Base-by-base conservation (phyloP, 2,888 invertebrate species). In the Drosophila putrida region DNA sequence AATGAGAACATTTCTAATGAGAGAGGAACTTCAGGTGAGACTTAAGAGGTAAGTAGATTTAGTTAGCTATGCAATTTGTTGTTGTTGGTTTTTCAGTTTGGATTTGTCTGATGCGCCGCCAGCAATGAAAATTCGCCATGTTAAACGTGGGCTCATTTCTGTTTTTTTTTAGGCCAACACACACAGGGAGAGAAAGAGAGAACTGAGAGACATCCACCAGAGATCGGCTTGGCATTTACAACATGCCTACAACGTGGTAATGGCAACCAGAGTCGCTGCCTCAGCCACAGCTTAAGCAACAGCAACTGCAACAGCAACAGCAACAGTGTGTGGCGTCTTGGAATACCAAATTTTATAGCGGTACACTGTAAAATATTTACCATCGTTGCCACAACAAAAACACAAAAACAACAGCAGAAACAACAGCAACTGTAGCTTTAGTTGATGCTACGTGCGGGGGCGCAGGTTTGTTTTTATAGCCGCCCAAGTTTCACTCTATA, bases 181-280 rank as follows among this genome's bases (percentile, higher is more conserved):
- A 71, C 67, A 75, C 20, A 59, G 15, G 38, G 10, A 33, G 35
- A 49, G 35, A 41, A 49, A 44, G 44, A 49, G 58, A 70, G 41
- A 15, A 31, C 20, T 35, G 35, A 31, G 53, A 27, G 51, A 20
- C 20, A 20, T 20, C 76, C 71, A 75, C 35, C 72, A 71, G 66
- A 72, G 87, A 81, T 82, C 87, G 87, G 50, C 75, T 83, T 83
- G 83, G 83, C 83, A 88, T 83, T 83, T 83, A 83, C 88, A 83
- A 83, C 88, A 88, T 83, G 83, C 82, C 88, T 85, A 88, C 88
- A 83, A 85, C 83, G 83, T 88, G 83, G 83, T 88, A 83, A 83
- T 83, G 83, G 83, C 88, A 88, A 74, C 80, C 72, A 47, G 38
- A 58, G 58, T 15, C 47, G 20, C 49, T 20, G 20, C 27, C 28